Evolutionary conservation across 2,113 vertebrate genomes (phyloP), one percentile per base, ranked within the genome.

Genomic region (Tursiops truncatus): DNA sequence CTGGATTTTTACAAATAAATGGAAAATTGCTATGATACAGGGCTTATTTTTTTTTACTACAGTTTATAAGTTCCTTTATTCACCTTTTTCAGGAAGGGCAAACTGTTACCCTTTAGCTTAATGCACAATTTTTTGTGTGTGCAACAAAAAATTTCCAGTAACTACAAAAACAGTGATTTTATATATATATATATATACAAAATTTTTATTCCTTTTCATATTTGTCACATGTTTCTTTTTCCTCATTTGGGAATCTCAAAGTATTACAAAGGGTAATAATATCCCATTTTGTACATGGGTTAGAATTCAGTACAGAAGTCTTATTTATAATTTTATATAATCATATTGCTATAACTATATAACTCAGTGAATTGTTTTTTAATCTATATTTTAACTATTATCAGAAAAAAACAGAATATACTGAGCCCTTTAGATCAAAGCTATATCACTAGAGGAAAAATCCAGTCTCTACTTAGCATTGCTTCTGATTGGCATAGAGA

Each of bases 1-100:
- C 28, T 53, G 3, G 41, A 97, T 86, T 97, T 85, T 91, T 86
- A 47, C 47, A 96, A 31, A 97, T 79, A 98, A 62, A 93, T 23
- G 53, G 25, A 44, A 79, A 97, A 94, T n/a, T 60, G 36, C 91
- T 88, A 73, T 38, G 50, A 81, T 82, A 62, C 5, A 76, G 20
- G 5, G 1, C 33, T 96, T 74, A 2, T 11, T 47, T 87, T 87
- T 67, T 94, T 94, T 7, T 23, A 92, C 28, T 76, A 8, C 4
- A 77, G 4, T 36, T 85, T 91, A 95, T n/a, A 96, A 95, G 47
- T 94, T 41, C 13, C 56, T 73, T 62, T 82, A 85, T n/a, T 89
- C 50, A 73, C 25, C 41, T 80, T 91, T 94, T 89, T 21, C 85
- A 93, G 74, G 44, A 84, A 95, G 17, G 21, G 23, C 41, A 96